Evolutionary conservation across 2,797 vertebrate genomes (phyloP), one percentile per base, ranked within the genome.

Genomic region (Anguilla marmorata): DNA sequence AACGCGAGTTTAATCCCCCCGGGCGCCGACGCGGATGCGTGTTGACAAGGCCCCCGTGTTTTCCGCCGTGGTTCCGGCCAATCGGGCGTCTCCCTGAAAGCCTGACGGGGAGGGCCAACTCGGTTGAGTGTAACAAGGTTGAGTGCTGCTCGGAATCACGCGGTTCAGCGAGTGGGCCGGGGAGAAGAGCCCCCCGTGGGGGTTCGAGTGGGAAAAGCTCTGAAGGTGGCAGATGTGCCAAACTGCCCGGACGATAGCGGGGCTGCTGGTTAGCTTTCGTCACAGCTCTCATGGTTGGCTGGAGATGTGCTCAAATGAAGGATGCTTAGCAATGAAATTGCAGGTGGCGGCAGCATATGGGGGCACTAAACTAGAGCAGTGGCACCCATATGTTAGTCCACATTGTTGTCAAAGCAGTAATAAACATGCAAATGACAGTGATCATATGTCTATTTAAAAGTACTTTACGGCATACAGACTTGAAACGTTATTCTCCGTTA

Each of bases 1-100:
- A 88, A 89, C 21, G 91, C 66, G 74, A 88, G 83, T 91, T 91
- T 52, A 93, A 92, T 93, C 89, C 90, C 21, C 85, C 87, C 11
- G 50, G 41, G 41, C 41, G 41, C 11, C 9, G 85, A 83, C 82
- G 88, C 86, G 91, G 87, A 93, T 90, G 85, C 16, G 4, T 2
- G 7, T 27, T 60, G 90, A 86, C 88, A 90, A 87, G 88, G 89
- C 89, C 79, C 87, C 79, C 89, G 6, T 66, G 88, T 89, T 45
- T 45, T 88, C 93, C 92, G 91, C 91, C 88, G 87, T 86, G 86
- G 85, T 88, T 88, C 87, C 87, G 87, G 88, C n/a, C 72, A 69
- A 82, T 41, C 0, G 12, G 88, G 85, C 90, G 27, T 56, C 45
- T 56, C 83, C n/a, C 50, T 30, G 27, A 30, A 56, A 54, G 74